A percentile compares a stretch with the other conserved stretches of the same genome.
phyloP scores from a whole-genome alignment of 92 coral and sea anemone genomes.

The Palythoa caribaeorum region DNA sequence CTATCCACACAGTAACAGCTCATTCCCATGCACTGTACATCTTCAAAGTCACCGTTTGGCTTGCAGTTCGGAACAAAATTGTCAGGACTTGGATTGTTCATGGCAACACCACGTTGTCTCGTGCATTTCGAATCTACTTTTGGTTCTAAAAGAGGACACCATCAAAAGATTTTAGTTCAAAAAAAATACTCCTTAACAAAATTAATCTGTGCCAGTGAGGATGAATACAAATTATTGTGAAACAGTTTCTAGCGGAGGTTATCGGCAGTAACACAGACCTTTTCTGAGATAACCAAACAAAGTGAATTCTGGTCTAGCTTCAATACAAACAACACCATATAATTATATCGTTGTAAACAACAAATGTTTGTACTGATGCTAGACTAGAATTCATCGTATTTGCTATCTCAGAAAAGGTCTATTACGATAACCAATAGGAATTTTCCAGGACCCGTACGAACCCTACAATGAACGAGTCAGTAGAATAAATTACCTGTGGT shows the following conservation, averaged over 20 bases:
- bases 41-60: constrained; percentile 64
- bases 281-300: too few relatives aligned
- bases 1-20: constrained; percentile 79
- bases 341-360: too few relatives aligned
- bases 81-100: constrained; percentile 40
- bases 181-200: not conserved
- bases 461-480: not conserved
- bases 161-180: not conserved
- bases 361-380: too few relatives aligned
- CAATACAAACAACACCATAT: too few relatives aligned
- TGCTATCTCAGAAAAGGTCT: too few relatives aligned
- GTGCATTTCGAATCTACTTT: constrained; percentile 37
- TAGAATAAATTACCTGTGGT: constrained; percentile 24
- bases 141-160: constrained; percentile 19
- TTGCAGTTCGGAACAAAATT: constrained; percentile 67
- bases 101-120: constrained; percentile 30
- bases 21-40: constrained; percentile 70
- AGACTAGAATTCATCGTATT: too few relatives aligned
- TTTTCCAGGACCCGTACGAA: not conserved
- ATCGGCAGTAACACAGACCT: too few relatives aligned
- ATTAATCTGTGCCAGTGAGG: too few relatives aligned
- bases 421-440: too few relatives aligned
- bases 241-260: too few relatives aligned
- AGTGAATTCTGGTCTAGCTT: too few relatives aligned
- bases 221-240: too few relatives aligned